Evolutionary conservation across 30 jellyfish, hydroid and myxozoan genomes (phyloP).

Genomic region (Cassiopea andromeda): DNA sequence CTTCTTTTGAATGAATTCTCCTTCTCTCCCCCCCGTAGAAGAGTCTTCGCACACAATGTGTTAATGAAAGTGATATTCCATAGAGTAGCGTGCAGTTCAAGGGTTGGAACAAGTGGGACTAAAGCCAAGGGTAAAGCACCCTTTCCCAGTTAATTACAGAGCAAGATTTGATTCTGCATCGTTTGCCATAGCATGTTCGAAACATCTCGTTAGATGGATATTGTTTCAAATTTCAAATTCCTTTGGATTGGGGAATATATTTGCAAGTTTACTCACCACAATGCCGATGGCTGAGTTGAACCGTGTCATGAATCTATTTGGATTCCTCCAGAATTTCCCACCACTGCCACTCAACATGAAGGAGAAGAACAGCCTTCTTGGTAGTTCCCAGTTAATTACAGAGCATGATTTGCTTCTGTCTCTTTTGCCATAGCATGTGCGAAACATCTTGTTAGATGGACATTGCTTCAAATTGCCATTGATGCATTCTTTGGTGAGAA

Average conservation of each 20-base stretch:
- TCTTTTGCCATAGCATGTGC: slow-evolving; percentile 15
- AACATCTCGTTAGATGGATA: slow-evolving; percentile 52
- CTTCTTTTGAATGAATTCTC: too few relatives aligned
- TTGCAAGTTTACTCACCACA: slow-evolving; percentile 42
- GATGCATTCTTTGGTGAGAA: slow-evolving; percentile 63
- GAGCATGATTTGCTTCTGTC: slow-evolving; percentile 52
- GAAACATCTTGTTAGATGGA: slow-evolving; percentile 54
- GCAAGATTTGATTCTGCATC: slow-evolving; percentile 39
- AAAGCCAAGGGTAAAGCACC: too few relatives aligned
- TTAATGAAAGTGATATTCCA: too few relatives aligned
- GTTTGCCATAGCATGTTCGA: slow-evolving; percentile 33
- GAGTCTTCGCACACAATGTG: too few relatives aligned
- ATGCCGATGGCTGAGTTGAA: slow-evolving; percentile 63
- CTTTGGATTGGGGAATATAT: too few relatives aligned
- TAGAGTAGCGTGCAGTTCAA: too few relatives aligned
- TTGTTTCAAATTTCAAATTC: neutral
- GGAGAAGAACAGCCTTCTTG: slow-evolving; percentile 51
- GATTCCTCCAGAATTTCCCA: slow-evolving; percentile 49
- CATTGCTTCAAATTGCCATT: slow-evolving; percentile 48
- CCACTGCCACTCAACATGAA: slow-evolving; percentile 56
- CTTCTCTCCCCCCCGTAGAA: too few relatives aligned
- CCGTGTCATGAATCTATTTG: slow-evolving; percentile 47
- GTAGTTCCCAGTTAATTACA: slow-evolving; percentile 61
- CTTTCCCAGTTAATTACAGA: slow-evolving; percentile 60
- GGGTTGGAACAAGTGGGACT: too few relatives aligned